A percentile compares a stretch with the other conserved stretches of the same genome.
Evolutionary conservation across 1,140 invertebrate genomes (phyloP).

Genomic region (Neodiprion pinetum): DNA sequence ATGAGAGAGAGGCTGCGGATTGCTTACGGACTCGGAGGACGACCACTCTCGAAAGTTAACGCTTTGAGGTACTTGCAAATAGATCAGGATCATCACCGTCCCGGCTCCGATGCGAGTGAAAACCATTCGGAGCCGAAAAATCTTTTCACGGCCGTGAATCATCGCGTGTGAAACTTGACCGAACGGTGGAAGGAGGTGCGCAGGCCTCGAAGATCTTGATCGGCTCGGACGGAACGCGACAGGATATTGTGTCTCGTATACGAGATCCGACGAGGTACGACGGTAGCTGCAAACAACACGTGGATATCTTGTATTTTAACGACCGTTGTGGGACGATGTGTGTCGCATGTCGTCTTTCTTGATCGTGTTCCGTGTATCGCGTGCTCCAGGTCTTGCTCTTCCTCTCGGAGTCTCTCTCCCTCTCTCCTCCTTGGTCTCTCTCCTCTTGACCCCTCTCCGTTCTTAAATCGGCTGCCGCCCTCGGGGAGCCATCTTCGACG

Average conservation of each 20-base stretch:
- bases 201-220: no score
- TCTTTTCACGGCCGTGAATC: no score
- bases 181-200: no score
- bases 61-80: no score
- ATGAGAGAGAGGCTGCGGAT: background rate
- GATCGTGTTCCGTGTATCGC: background rate
- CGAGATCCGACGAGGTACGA: constrained; percentile 28
- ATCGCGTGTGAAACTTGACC: no score
- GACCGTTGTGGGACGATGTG: constrained; percentile 26
- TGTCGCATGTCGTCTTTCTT: constrained; percentile 30
- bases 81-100: no score
- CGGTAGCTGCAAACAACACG: constrained; percentile 29
- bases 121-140: no score
- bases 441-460: background rate
- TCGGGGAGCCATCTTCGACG: constrained; percentile 14
- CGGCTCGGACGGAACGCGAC: background rate
- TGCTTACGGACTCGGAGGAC: background rate
- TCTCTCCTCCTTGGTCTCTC: background rate
- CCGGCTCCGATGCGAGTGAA: no score
- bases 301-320: constrained; percentile 31
- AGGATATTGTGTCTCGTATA: constrained; percentile 29
- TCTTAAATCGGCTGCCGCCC: background rate
- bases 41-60: background rate
- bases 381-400: constrained; percentile 26
- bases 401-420: background rate